phyloP scores from a whole-genome alignment of 2,888 invertebrate genomes.

The Lathronympha strigana region DNA sequence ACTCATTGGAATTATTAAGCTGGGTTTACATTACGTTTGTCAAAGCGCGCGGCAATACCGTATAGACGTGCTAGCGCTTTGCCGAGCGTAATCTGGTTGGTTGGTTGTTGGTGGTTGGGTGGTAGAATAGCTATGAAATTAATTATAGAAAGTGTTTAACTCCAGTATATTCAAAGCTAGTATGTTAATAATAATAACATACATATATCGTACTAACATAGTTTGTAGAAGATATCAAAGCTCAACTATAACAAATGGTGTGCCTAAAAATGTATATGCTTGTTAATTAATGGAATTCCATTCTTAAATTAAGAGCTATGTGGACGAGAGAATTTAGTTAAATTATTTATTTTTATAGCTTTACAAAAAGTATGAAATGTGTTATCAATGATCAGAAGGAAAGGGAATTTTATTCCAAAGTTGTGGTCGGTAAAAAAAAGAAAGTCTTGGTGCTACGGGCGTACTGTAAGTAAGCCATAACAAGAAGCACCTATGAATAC shows the following conservation, averaged over 20 bases:
- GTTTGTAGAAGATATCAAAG: slow-evolving; percentile 5
- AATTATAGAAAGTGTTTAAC: neutral
- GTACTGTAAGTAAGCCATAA: too few species aligned
- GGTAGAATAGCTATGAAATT: too few species aligned
- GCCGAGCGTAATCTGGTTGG: too few species aligned
- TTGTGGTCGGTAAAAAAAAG: too few species aligned
- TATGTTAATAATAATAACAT: neutral
- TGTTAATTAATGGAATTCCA: slow-evolving; percentile 47
- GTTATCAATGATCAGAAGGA: too few species aligned
- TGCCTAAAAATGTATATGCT: slow-evolving; percentile 48
- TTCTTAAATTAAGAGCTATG: slow-evolving; percentile 38
- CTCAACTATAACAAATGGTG: slow-evolving; percentile 20
- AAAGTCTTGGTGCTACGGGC: too few species aligned
- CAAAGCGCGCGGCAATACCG: too few species aligned
- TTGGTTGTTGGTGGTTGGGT: too few species aligned
- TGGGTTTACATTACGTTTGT: too few species aligned
- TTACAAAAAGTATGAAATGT: slow-evolving; percentile 18
- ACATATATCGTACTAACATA: neutral
- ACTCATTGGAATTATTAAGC: slow-evolving; percentile 1
- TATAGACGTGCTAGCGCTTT: too few species aligned
- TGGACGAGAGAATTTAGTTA: slow-evolving; percentile 45
- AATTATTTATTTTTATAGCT: slow-evolving; percentile 47
- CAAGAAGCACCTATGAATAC: too few species aligned
- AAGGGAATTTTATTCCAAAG: too few species aligned
- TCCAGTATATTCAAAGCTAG: neutral